Evolutionary conservation across 2,113 vertebrate genomes (phyloP), one percentile per base, ranked within the genome.

Genomic region (Amblyornis subalaris): DNA sequence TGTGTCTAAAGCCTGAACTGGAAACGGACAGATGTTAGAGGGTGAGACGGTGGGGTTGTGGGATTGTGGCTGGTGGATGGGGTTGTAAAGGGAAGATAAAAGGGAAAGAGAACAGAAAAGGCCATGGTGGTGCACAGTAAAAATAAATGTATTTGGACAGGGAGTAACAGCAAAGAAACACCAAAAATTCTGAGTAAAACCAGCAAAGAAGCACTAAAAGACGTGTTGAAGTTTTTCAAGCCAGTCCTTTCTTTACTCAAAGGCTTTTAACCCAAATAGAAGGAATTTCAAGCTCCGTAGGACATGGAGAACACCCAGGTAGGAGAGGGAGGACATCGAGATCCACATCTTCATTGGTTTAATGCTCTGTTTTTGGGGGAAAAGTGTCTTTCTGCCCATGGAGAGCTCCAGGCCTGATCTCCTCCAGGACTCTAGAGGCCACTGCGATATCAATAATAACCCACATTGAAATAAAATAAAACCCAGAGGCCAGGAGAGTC

Each of bases 291-390:
- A 85, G 21, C 16, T 36, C 22, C 0, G 0, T 0, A 18, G 44
- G 44, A 72, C 5, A 7, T 0, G 3, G 29, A 8, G 13, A 88
- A 2, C 12, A 3, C 7, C 9, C n/a, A 22, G 19, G 31, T 4
- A 12, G 84, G n/a, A 79, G 8, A 4, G 0, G 26, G 14, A 57
- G 12, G 17, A 16, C 15, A 4, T 36, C 0, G 0, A 4, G 42
- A 57, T 53, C 33, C 0, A 0, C 0, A 0, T 54, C 31, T 70
- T 50, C 1, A 1, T 6, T 4, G 31, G 36, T 35, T n/a, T 31
- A 55, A 55, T 0, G 0, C 5, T 23, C 7, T 28, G 6, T 9
- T 87, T 51, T n/a, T 44, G 44, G 78, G 40, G 35, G 10, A 51
- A 60, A 89, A 76, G 8, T 7, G 23, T 29, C 44, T 72, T 90